phyloP scores from a whole-genome alignment of 2,797 vertebrate genomes.

The Aeoliscus strigatus region DNA sequence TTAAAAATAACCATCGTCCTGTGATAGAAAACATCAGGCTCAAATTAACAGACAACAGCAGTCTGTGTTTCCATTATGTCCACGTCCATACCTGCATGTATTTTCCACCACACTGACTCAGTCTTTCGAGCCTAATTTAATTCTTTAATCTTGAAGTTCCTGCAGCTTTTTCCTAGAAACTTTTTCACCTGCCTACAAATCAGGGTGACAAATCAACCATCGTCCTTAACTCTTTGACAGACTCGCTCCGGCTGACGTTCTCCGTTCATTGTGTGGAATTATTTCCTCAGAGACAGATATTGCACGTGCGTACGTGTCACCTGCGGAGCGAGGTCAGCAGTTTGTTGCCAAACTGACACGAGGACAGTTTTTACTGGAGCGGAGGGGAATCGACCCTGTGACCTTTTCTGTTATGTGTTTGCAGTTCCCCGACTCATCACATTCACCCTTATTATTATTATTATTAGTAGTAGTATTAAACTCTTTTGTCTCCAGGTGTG shows the following conservation, averaged over 20 bases:
- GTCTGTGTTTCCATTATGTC: conserved; percentile 3
- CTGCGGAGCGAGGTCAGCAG: conserved; percentile 3
- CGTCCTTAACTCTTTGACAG: no score
- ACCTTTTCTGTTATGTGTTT: conserved; percentile 3
- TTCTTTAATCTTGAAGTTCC: conserved; percentile 18
- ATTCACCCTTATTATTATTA: conserved; percentile 30
- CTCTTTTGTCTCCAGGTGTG: conserved; percentile 71
- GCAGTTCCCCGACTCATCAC: conserved; percentile 9
- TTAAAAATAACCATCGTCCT: no score
- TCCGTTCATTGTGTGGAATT: conserved; percentile 17
- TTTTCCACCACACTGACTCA: neutral
- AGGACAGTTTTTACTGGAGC: neutral
- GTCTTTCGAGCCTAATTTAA: conserved; percentile 15
- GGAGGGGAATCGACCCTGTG: conserved; percentile 4
- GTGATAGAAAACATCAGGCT: neutral
- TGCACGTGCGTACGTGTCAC: neutral
- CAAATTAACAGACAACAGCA: neutral
- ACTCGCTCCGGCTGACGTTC: conserved; percentile 13
- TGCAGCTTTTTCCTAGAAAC: conserved; percentile 15
- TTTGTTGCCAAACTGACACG: conserved; percentile 8
- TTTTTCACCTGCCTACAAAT: conserved; percentile 28
- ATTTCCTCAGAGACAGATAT: conserved; percentile 14
- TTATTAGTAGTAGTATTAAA: conserved; percentile 37
- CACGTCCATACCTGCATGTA: conserved; percentile 5
- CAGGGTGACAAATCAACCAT: conserved; percentile 3